Conservation (phyloP, 1,140 invertebrate genomes). For the Drosophila pachea region DNA sequence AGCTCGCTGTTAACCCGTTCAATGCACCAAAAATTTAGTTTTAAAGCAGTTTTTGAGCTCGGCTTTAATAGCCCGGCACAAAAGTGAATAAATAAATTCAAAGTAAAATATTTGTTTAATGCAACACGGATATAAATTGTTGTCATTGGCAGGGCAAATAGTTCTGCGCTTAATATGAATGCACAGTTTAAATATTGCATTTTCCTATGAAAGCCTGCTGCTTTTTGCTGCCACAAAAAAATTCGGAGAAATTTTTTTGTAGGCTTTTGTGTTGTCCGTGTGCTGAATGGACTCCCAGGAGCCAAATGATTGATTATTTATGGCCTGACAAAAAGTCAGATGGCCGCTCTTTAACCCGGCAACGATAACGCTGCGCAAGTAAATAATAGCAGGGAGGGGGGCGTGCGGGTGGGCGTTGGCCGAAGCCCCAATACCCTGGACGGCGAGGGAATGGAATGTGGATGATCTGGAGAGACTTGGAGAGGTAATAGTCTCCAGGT, state of each 20-base stretch:
- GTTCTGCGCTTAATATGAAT: constrained; percentile 11
- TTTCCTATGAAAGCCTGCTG: background rate
- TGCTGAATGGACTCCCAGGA: constrained; percentile 17
- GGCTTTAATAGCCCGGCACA: no score
- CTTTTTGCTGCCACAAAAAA: background rate
- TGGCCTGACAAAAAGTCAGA: constrained; percentile 16
- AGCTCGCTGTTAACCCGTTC: no score
- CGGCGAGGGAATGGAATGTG: no score
- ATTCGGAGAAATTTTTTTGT: background rate
- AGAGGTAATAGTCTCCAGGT: no score
- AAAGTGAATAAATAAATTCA: constrained; percentile 5
- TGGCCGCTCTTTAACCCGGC: constrained; percentile 34
- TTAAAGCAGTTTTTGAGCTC: constrained; percentile 1
- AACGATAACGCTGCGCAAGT: constrained; percentile 8
- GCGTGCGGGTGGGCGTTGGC: background rate
- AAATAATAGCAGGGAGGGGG: background rate
- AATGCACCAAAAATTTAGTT: background rate
- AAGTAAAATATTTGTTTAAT: constrained; percentile 12
- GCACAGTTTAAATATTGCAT: background rate
- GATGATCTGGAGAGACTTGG: no score
- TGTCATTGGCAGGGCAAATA: constrained; percentile 23
- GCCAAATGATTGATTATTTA: constrained; percentile 50
- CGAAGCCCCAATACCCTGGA: background rate
- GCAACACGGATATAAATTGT: constrained; percentile 11
- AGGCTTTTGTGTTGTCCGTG: constrained; percentile 1